Evolutionary conservation across 1,140 invertebrate genomes (phyloP).

Genomic region (Physella acuta): DNA sequence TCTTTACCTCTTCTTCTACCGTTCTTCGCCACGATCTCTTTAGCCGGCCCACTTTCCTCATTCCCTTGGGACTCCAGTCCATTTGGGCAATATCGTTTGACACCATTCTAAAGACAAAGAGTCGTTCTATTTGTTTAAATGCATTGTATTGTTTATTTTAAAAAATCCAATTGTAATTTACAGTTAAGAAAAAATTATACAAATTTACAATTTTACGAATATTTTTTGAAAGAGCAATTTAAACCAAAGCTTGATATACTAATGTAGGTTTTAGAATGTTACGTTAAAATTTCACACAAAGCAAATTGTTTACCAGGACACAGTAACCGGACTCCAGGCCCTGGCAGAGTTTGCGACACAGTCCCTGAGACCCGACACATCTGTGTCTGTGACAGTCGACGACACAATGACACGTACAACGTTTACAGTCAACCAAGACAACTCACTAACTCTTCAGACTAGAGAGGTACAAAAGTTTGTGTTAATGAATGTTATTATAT

Average conservation of each 20-base stretch:
- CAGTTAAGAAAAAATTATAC: not conserved
- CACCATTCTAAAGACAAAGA: too few species aligned
- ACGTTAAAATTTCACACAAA: not conserved
- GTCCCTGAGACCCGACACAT: not conserved
- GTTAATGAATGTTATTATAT: too few species aligned
- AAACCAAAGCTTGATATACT: too few species aligned
- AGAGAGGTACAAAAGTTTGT: too few species aligned
- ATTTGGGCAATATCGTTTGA: too few species aligned
- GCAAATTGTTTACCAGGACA: constrained; percentile 15
- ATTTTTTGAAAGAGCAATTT: too few species aligned
- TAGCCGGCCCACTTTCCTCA: too few species aligned
- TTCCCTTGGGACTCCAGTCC: too few species aligned
- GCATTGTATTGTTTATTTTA: not conserved
- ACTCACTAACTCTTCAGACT: not conserved
- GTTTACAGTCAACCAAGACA: not conserved
- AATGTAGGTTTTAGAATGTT: not conserved
- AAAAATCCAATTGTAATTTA: not conserved
- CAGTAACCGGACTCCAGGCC: not conserved
- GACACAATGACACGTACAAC: not conserved
- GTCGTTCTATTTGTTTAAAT: too few species aligned
- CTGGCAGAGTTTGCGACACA: not conserved
- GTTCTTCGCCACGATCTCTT: too few species aligned
- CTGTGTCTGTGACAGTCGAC: not conserved
- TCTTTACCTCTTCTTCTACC: too few species aligned
- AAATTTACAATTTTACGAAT: not conserved